phyloP scores from a whole-genome alignment of 2,888 invertebrate species.

The Balanococcus diminutus region DNA sequence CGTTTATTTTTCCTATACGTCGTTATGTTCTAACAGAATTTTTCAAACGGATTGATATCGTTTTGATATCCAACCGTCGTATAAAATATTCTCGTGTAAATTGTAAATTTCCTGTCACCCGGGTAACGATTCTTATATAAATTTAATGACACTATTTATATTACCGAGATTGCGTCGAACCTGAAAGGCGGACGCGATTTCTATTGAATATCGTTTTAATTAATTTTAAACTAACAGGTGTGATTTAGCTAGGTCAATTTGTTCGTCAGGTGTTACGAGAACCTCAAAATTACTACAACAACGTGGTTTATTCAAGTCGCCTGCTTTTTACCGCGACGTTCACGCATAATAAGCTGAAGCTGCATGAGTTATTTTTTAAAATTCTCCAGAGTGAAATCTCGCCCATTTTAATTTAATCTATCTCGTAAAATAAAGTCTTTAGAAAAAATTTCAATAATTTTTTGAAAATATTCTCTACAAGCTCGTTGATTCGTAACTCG shows the following conservation, averaged over 20 bases:
- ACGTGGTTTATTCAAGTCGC: background rate
- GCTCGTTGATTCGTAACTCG: too few relatives aligned
- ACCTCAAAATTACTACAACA: background rate
- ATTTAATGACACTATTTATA: constrained; percentile 25
- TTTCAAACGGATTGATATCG: constrained; percentile 23
- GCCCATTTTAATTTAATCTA: background rate
- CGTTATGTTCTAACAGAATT: constrained; percentile 32
- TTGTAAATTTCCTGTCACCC: background rate
- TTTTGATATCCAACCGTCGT: constrained; percentile 31
- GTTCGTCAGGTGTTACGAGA: constrained; percentile 12
- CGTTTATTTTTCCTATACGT: constrained; percentile 39
- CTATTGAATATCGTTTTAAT: constrained; percentile 34
- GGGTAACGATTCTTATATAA: background rate
- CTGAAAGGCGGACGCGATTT: background rate
- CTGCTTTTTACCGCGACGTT: background rate
- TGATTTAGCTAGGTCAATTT: constrained; percentile 18
- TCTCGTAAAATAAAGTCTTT: background rate
- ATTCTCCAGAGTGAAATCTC: background rate
- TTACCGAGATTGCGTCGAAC: background rate
- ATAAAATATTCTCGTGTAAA: constrained; percentile 9
- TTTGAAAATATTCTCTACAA: background rate
- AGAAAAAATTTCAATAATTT: background rate
- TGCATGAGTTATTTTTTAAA: background rate
- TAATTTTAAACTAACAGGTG: constrained; percentile 28
- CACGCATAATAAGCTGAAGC: background rate